Evolutionary conservation across 1,140 invertebrate genomes (phyloP).

Genomic region (Panulirus ornatus): DNA sequence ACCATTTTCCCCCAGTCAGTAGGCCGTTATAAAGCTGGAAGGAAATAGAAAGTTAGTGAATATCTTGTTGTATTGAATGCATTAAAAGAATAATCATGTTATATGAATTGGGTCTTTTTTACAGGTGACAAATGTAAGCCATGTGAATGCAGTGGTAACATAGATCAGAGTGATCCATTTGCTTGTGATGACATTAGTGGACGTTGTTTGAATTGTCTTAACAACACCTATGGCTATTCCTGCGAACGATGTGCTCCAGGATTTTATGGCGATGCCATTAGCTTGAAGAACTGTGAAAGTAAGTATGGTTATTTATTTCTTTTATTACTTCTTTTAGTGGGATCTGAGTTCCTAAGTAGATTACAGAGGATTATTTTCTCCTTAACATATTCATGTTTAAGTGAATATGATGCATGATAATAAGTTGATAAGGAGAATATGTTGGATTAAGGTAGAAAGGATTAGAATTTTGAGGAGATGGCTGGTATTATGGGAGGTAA

Average conservation of each 20-base stretch:
- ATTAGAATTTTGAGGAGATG: too few relatives aligned
- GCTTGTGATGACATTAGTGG: slow-evolving; percentile 94
- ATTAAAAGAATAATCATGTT: too few relatives aligned
- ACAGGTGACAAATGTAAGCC: slow-evolving; percentile 89
- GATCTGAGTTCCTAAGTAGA: background rate
- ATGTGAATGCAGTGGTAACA: slow-evolving; percentile 95
- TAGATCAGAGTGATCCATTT: slow-evolving; percentile 87
- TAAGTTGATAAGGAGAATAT: too few relatives aligned
- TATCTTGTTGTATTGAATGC: too few relatives aligned
- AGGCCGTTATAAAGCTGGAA: too few relatives aligned
- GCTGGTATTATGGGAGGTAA: too few relatives aligned
- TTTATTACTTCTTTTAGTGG: background rate
- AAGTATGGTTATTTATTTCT: slow-evolving; percentile 75
- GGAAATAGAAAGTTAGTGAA: too few relatives aligned
- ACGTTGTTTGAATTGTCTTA: slow-evolving; percentile 91
- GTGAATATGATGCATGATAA: too few relatives aligned
- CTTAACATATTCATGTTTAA: too few relatives aligned
- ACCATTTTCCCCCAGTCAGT: too few relatives aligned
- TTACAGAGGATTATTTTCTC: background rate
- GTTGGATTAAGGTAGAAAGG: too few relatives aligned
- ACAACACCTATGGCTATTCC: slow-evolving; percentile 92
- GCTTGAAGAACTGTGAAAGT: slow-evolving; percentile 93
- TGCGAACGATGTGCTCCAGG: slow-evolving; percentile 94
- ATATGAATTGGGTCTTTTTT: background rate
- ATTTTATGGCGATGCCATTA: slow-evolving; percentile 94